Base-by-base conservation (phyloP, 2,113 vertebrate species). In the Butorides virescens region DNA sequence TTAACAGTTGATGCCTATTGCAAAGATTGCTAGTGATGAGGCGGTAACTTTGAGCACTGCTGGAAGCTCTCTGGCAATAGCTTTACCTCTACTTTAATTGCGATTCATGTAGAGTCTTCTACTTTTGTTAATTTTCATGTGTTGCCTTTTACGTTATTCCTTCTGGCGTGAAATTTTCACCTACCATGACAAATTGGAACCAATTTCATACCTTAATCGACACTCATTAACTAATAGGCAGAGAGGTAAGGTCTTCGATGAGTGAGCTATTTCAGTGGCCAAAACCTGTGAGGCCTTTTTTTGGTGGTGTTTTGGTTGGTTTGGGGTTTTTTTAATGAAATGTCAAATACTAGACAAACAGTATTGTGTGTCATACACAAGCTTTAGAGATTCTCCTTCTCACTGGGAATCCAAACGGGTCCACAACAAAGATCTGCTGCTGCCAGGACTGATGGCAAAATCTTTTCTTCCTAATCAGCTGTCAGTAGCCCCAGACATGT, bases 181-280 rank as follows among this genome's bases (percentile, higher is more conserved):
- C 62, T 50, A 55, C 68, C 61, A 34, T 3, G 0, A 66, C 66
- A 92, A 95, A 91, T 20, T 50, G 36, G 53, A 81, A 47, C 39
- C 73, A 22, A 49, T 93, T 94, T 76, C 73, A 65, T 27, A 72
- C 44, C 77, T 91, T 91, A 84, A 92, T 86, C 79, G 89, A 14
- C 56, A 8, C 61, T 84, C 84, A 87, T 89, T 81, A 77, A 23
- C 47, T 65, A 87, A 89, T 0, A 34, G 49, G 74, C 59, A 63
- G 73, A 72, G 36, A 68, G n/a, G 61, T 23, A 18, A 66, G 70
- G 75, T 34, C 44, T 73, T 23, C 12, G 25, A 13, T 16, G 59
- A 46, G 22, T 1, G 39, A 86, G 62, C 27, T n/a, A 11, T 13
- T 59, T 17, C 59, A 55, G 61, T 10, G 68, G 42, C 37, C 91